Evolutionary conservation across 2,888 invertebrate genomes (phyloP), one percentile per base, ranked within the genome.

Genomic region (Diachrysia chrysitis): DNA sequence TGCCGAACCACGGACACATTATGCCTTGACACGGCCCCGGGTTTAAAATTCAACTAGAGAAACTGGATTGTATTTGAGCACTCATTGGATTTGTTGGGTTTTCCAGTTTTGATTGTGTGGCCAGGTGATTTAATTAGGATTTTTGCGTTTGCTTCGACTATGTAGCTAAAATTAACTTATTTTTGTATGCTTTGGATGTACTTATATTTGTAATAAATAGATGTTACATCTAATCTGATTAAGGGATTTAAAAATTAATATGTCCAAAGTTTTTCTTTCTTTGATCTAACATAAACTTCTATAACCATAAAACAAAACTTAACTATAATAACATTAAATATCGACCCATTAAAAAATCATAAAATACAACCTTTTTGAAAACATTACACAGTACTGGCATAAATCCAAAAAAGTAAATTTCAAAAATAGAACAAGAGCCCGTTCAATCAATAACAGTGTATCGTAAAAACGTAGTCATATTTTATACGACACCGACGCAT

Each of bases 1-100:
- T 89, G 89, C 87, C 70, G 48, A 71, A 66, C 87, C 89, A 88
- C 87, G 89, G 83, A 64, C 78, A 69, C 73, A 89, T 89, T 89
- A 89, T 89, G 90, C 87, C 69, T 35, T 57, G 78, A 70, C 89
- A 89, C 86, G 89, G 71, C 51, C 61, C 57, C 12, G 65, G 76
- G 62, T 66, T 72, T 66, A 58, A 68, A 69, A 72, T 73, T 62
- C 62, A 74, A 74, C 66, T 76, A 79, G 71, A 66, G 62, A 59
- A 67, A 59, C 73, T 75, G 73, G 77, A 73, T 76, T 73, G 63
- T 71, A 76, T 72, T 66, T 65, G 55, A 71, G 58, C 54, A 57
- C 79, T 79, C 66, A 74, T 58, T 71, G 63, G 51, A 58, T 62
- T 66, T 60, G 29, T 51, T 19, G 6, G n/a, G 23, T 46, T 73